Evolutionary conservation across 2,888 invertebrate genomes (phyloP).

Genomic region (Xestoiulus laeticollis): DNA sequence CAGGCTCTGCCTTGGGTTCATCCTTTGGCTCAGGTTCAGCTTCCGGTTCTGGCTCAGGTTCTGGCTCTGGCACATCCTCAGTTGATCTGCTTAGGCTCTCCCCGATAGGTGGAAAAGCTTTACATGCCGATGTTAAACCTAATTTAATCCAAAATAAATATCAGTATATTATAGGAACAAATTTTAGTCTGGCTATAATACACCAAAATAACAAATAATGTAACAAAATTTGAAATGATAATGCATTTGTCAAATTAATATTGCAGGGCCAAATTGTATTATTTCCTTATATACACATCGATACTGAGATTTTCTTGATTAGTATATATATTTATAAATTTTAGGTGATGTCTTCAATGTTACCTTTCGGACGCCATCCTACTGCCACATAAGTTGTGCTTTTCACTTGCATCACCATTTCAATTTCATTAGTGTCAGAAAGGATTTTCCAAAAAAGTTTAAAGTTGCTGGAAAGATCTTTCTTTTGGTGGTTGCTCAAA

Average conservation of each 20-base stretch:
- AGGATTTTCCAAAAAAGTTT: conserved; percentile 86
- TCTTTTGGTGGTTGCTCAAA: conserved; percentile 75
- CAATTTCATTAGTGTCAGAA: conserved; percentile 81
- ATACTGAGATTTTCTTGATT: too few relatives aligned
- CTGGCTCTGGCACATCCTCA: conserved; percentile 48
- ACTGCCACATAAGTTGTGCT: conserved; percentile 86
- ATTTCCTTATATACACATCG: not conserved
- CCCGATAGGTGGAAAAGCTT: conserved; percentile 78
- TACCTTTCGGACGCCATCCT: conserved; percentile 84
- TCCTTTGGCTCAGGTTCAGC: conserved; percentile 10
- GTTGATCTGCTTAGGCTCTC: conserved; percentile 40
- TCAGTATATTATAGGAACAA: too few relatives aligned
- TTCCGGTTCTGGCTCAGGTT: conserved; percentile 48
- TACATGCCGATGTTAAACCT: conserved; percentile 74
- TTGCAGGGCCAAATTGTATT: not conserved
- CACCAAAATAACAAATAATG: too few relatives aligned
- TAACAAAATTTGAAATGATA: not conserved
- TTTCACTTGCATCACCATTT: conserved; percentile 86
- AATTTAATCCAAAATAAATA: not conserved
- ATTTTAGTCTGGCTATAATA: too few relatives aligned
- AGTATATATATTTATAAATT: not conserved
- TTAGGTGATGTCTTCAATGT: not conserved
- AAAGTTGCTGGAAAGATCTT: conserved; percentile 77
- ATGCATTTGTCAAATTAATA: not conserved
- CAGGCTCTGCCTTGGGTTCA: conserved; percentile 15